phyloP scores from a whole-genome alignment of 2,797 vertebrate species.

The Scolopax rusticola region DNA sequence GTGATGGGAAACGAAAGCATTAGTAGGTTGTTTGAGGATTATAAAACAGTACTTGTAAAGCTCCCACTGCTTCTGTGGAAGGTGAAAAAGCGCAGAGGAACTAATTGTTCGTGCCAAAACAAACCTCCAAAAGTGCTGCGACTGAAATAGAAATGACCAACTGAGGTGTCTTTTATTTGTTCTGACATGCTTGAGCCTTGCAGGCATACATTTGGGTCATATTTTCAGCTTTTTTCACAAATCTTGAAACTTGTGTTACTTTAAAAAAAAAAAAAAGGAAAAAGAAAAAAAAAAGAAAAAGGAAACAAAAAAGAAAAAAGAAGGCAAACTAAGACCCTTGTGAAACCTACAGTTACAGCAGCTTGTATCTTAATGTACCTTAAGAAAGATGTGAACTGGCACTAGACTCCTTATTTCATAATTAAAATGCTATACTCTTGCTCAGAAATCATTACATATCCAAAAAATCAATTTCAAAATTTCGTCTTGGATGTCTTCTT shows the following conservation, averaged over 20 bases:
- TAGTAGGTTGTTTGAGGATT: constrained; percentile 36
- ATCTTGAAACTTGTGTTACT: background rate
- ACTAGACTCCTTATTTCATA: background rate
- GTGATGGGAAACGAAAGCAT: constrained; percentile 23
- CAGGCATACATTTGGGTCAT: background rate
- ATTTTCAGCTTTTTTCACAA: background rate
- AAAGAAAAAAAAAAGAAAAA: too few species aligned
- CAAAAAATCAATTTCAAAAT: background rate
- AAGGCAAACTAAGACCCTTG: background rate
- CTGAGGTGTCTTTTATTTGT: constrained; percentile 5
- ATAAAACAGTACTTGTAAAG: constrained; percentile 21
- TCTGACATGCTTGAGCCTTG: background rate
- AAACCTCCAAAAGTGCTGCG: background rate
- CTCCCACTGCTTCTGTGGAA: constrained; percentile 10
- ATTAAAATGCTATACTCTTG: background rate
- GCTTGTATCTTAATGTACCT: background rate
- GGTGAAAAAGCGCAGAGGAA: constrained; percentile 17
- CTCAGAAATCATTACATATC: background rate
- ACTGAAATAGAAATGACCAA: constrained; percentile 17
- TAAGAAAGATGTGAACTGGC: background rate
- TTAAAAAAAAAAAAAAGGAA: background rate
- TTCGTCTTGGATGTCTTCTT: background rate
- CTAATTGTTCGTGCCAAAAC: constrained; percentile 40
- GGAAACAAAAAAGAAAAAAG: too few species aligned
- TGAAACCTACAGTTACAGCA: background rate